Evolutionary conservation across 2,113 vertebrate species (phyloP).

Genomic region (Equus przewalskii): DNA sequence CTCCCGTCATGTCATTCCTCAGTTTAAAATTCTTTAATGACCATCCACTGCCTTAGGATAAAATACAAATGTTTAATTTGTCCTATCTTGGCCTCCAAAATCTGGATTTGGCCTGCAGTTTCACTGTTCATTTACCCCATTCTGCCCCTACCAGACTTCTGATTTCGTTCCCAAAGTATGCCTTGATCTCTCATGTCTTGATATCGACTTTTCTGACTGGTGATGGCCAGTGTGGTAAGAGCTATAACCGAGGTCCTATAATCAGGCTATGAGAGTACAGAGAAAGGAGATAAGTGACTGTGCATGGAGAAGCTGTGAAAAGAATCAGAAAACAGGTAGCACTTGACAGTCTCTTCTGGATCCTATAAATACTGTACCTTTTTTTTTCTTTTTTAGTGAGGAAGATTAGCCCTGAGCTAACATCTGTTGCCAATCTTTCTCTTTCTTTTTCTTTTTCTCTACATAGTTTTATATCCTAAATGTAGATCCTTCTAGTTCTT

Average conservation of each 20-base stretch:
- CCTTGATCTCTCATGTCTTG: neutral
- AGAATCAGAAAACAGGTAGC: neutral
- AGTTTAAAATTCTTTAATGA: constrained; percentile 39
- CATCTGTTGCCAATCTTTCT: no score
- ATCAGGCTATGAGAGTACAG: neutral
- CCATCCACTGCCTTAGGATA: neutral
- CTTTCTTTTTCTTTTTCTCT: no score
- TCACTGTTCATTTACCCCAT: neutral
- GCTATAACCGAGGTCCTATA: neutral
- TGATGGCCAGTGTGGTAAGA: neutral
- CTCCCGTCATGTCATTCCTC: neutral
- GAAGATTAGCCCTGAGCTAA: no score
- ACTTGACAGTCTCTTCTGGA: neutral
- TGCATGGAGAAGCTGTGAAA: neutral
- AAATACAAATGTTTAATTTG: constrained; percentile 6
- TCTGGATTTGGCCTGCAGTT: neutral
- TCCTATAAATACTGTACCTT: neutral
- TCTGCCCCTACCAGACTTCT: neutral
- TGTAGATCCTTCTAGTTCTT: no score
- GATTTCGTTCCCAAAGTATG: neutral
- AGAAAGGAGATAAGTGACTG: neutral
- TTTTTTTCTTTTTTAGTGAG: no score
- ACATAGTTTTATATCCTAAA: no score
- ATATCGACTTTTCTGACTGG: neutral
- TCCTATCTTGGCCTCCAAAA: neutral